Evolutionary conservation across 2,113 vertebrate genomes (phyloP).

Genomic region (Bubo blakistoni): DNA sequence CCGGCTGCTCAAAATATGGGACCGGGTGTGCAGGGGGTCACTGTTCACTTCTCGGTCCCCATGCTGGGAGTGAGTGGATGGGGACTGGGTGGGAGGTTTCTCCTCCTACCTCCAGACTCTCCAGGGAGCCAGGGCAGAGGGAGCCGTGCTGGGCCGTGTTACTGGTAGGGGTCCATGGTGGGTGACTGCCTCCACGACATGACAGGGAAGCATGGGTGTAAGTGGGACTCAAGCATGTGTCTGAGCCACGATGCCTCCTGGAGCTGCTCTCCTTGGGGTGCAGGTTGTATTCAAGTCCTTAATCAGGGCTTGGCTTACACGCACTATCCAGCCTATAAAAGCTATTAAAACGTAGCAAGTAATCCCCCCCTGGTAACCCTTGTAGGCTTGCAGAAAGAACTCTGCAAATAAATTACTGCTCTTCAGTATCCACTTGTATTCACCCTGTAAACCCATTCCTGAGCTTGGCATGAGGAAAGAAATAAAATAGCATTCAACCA

Average conservation of each 20-base stretch:
- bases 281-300: background rate
- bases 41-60: background rate
- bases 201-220: accelerated
- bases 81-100: accelerated
- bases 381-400: background rate
- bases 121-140: background rate
- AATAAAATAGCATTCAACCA: background rate
- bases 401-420: background rate
- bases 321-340: background rate
- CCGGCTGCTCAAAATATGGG: background rate
- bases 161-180: accelerated
- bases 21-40: accelerated
- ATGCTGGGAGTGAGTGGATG: background rate
- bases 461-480: background rate
- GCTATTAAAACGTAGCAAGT: background rate
- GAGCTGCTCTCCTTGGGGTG: background rate
- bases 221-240: accelerated
- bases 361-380: background rate
- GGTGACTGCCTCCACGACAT: background rate
- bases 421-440: background rate
- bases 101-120: background rate
- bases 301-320: background rate
- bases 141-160: background rate
- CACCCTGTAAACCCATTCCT: background rate
- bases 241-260: background rate